These are phyloP conservation scores for Epinotia bilunana DNA, from an alignment of 2,888 invertebrate genomes.

Conservation along the genomic window DNA sequence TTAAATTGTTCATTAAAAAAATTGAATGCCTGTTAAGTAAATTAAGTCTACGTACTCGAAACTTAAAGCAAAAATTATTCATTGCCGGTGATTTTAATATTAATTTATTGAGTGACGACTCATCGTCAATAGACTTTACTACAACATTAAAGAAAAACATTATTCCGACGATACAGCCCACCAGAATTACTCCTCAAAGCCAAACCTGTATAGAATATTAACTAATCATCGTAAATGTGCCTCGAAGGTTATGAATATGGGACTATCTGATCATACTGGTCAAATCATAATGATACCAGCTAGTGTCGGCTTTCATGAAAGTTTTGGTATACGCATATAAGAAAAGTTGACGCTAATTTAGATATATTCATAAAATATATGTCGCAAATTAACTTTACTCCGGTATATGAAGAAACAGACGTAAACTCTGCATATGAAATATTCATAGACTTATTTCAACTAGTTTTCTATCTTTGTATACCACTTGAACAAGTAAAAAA, in stretches of 20 bases:
- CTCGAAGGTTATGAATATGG: too few relatives aligned
- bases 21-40: background rate
- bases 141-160: background rate
- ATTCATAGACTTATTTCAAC: too few relatives aligned
- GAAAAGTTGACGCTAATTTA: slow-evolving; percentile 1
- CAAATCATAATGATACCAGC: background rate
- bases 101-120: too few relatives aligned
- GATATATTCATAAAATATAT: slow-evolving; percentile 2
- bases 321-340: background rate
- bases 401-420: background rate
- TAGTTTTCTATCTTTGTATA: too few relatives aligned
- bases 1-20: too few relatives aligned
- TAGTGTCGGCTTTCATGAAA: background rate
- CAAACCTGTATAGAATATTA: slow-evolving; percentile 3
- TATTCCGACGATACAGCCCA: background rate
- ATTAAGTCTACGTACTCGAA: background rate
- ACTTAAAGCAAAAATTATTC: background rate
- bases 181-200: background rate
- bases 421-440: too few relatives aligned
- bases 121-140: background rate
- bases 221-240: background rate
- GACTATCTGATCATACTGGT: background rate
- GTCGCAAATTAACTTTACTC: background rate
- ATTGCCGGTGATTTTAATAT: slow-evolving; percentile 2
- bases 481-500: too few relatives aligned